These are phyloP conservation scores for Drosophila anomalipes DNA, from an alignment of 2,888 invertebrate species.

Conservation along the genomic window DNA sequence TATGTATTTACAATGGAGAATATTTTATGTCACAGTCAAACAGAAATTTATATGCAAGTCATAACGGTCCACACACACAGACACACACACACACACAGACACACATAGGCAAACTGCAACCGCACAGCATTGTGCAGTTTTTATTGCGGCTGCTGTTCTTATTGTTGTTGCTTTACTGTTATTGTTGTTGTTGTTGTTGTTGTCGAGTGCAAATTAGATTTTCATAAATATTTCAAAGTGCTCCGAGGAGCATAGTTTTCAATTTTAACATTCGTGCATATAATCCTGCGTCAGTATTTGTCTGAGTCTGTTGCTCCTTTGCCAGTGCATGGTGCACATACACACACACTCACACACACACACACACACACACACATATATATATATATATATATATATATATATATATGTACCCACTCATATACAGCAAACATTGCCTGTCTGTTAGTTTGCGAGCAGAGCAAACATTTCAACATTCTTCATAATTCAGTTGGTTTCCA, in stretches of 20 bases:
- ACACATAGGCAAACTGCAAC: slow-evolving; percentile 7
- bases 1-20: slow-evolving; percentile 26
- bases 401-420: background rate
- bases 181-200: slow-evolving; percentile 30
- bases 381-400: background rate
- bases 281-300: slow-evolving; percentile 10
- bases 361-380: slow-evolving; percentile 25
- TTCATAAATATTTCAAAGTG: slow-evolving; percentile 76
- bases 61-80: slow-evolving; percentile 46
- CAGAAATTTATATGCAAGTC: slow-evolving; percentile 80
- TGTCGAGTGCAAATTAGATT: slow-evolving; percentile 71
- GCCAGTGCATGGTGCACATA: slow-evolving; percentile 53
- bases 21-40: slow-evolving; percentile 69
- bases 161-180: background rate
- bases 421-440: slow-evolving; percentile 7
- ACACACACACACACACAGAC: background rate
- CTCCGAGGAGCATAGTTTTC: slow-evolving; percentile 38
- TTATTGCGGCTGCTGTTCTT: slow-evolving; percentile 4
- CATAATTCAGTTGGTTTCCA: slow-evolving; percentile 64
- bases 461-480: slow-evolving; percentile 51
- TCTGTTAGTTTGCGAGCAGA: slow-evolving; percentile 4
- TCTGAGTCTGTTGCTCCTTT: slow-evolving; percentile 62
- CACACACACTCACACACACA: slow-evolving; percentile 23
- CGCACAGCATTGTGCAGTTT: slow-evolving; percentile 40
- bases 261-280: slow-evolving; percentile 45